A percentile compares a stretch with the other conserved stretches of the same genome.
These are phyloP conservation scores for Urocitellus parryii DNA, from an alignment of 2,113 vertebrate species.

Conservation along the genomic window DNA sequence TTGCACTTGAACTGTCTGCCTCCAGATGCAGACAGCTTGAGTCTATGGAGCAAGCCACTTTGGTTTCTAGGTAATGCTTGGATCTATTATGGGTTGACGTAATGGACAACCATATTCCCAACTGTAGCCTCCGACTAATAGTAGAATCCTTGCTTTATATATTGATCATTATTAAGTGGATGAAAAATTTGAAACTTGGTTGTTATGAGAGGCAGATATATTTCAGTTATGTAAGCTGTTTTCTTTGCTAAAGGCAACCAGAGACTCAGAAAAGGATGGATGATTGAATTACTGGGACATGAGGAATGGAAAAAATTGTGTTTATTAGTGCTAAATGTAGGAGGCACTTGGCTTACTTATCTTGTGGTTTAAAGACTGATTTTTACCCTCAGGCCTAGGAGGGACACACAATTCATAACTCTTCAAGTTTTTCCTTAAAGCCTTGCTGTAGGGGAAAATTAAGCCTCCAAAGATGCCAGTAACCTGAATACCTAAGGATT, in stretches of 20 bases:
- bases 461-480: conserved; percentile 57
- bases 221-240: conserved; percentile 66
- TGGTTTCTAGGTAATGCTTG: conserved; percentile 21
- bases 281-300: conserved; percentile 65
- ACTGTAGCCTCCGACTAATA: conserved; percentile 22
- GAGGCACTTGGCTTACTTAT: conserved; percentile 67
- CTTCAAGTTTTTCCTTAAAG: conserved; percentile 48
- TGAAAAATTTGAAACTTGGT: conserved; percentile 5
- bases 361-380: conserved; percentile 65
- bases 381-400: conserved; percentile 16
- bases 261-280: conserved; percentile 47
- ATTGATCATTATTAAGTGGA: conserved; percentile 8
- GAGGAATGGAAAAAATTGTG: conserved; percentile 52
- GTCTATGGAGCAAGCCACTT: neutral
- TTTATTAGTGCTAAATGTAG: conserved; percentile 65
- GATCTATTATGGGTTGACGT: neutral
- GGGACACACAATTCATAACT: conserved; percentile 58
- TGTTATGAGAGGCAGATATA: conserved; percentile 62
- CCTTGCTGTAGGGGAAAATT: conserved; percentile 29
- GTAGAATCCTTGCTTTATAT: conserved; percentile 4
- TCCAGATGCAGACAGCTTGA: neutral
- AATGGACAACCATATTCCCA: neutral
- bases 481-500: neutral
- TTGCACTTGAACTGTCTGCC: neutral
- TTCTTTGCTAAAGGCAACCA: conserved; percentile 68